Conservation (phyloP, 2,113 vertebrate species). For the Sinocyclocheilus maitianheensis region DNA sequence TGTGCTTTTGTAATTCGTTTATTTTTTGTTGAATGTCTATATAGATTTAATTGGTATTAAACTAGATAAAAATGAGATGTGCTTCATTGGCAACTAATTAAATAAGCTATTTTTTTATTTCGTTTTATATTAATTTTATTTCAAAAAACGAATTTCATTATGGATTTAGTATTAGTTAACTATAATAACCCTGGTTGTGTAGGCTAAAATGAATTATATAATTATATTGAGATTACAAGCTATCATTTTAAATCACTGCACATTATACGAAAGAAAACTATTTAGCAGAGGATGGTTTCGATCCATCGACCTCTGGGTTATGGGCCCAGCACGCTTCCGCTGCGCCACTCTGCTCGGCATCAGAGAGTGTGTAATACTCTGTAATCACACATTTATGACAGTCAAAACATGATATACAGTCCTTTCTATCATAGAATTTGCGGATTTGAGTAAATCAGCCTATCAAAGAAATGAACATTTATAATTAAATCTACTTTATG, state of each 20-base stretch:
- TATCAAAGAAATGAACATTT: not conserved
- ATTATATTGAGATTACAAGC: not conserved
- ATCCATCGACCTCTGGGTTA: conserved; percentile 86
- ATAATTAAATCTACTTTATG: not conserved
- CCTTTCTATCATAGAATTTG: not conserved
- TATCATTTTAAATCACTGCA: not conserved
- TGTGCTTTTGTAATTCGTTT: too few relatives aligned
- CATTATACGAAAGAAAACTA: not conserved
- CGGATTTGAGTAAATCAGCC: not conserved
- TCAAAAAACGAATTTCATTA: not conserved
- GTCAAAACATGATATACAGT: not conserved
- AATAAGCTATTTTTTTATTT: too few relatives aligned
- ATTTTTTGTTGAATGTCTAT: too few relatives aligned
- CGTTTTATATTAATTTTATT: too few relatives aligned
- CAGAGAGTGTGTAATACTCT: too few relatives aligned
- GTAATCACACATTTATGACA: not conserved
- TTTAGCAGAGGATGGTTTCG: conserved; percentile 83
- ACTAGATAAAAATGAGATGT: too few relatives aligned
- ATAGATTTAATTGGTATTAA: too few relatives aligned
- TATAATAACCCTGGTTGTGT: too few relatives aligned
- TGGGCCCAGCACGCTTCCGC: conserved; percentile 85
- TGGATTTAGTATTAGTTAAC: not conserved
- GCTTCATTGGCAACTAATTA: too few relatives aligned
- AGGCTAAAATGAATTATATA: not conserved
- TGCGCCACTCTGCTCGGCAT: conserved; percentile 78